A percentile compares a stretch with the other conserved stretches of the same genome.
Conservation (phyloP, 2,113 vertebrate genomes). For the Rafetus swinhoei region DNA sequence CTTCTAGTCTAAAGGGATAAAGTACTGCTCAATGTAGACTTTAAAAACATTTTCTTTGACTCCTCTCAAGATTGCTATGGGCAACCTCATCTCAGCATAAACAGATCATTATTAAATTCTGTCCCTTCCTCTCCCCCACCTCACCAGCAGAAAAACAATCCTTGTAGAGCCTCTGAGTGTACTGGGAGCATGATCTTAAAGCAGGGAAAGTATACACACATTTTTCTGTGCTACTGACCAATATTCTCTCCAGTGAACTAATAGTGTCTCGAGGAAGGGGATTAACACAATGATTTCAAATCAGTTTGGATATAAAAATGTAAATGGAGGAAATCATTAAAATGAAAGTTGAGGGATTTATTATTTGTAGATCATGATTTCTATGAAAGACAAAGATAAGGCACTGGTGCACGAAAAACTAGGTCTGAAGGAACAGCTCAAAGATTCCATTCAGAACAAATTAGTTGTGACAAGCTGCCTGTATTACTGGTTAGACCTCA, state of each 20-base stretch:
- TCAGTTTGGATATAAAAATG: not conserved
- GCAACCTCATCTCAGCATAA: conserved; percentile 35
- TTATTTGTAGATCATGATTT: not conserved
- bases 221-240: not conserved
- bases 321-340: not conserved
- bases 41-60: not conserved
- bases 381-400: not conserved
- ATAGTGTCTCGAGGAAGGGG: not conserved
- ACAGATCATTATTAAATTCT: conserved; percentile 50
- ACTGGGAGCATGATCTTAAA: not conserved
- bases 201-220: accelerated
- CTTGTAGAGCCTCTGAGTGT: conserved; percentile 3
- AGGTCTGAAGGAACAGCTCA: not conserved
- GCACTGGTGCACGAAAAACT: not conserved
- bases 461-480: not conserved
- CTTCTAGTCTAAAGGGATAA: not conserved
- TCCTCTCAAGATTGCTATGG: not conserved
- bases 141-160: not conserved
- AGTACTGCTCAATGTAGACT: not conserved
- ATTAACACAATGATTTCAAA: not conserved
- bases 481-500: conserved; percentile 1
- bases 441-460: accelerated
- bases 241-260: not conserved
- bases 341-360: not conserved
- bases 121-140: conserved; percentile 7